Evolutionary conservation across 1,140 invertebrate species (phyloP), one percentile per base, ranked within the genome.

Genomic region (Prorops nasuta): DNA sequence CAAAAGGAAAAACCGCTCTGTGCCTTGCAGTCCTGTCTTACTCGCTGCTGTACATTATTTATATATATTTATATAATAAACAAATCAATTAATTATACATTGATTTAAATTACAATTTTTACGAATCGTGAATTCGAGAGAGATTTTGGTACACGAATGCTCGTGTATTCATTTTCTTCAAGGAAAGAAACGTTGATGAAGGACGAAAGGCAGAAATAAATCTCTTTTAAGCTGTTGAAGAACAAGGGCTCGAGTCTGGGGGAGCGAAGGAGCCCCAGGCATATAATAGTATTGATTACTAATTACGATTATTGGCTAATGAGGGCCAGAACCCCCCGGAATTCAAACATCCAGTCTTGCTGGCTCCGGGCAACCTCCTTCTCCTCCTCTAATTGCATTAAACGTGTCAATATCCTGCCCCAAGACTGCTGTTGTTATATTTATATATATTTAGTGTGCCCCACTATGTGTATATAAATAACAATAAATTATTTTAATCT

Each of bases 271-370:
- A 28, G 24, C 56, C 52, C 21, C 39, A 56, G 54, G 56, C 63
- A 50, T 58, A 53, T 63, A 67, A 63, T 51, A 59, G 61, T 50
- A 63, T 54, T 56, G 65, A 69, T 69, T 66, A 60, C 64, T 68
- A 68, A 69, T 69, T 67, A 68, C 63, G 58, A 68, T 69, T 63
- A 67, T 66, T 68, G 59, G 59, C 60, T 64, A 58, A 58, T 49
- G 58, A 60, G 61, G 45, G 52, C 39, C 51, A 49, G 59, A 60
- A 60, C 58, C 53, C 53, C 49, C 48, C 44, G 38, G 41, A 45
- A 44, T 51, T 40, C 48, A 45, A 21, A 44, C 20, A 44, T 38
- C 38, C 42, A 53, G 48, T 51, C 51, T 50, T 51, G 16, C 24
- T 22, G 9, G 8, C 39, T 6, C 18, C 39, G n/a, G n/a, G n/a